Evolutionary conservation across 2,113 vertebrate genomes (phyloP).

Genomic region (Morone saxatilis): DNA sequence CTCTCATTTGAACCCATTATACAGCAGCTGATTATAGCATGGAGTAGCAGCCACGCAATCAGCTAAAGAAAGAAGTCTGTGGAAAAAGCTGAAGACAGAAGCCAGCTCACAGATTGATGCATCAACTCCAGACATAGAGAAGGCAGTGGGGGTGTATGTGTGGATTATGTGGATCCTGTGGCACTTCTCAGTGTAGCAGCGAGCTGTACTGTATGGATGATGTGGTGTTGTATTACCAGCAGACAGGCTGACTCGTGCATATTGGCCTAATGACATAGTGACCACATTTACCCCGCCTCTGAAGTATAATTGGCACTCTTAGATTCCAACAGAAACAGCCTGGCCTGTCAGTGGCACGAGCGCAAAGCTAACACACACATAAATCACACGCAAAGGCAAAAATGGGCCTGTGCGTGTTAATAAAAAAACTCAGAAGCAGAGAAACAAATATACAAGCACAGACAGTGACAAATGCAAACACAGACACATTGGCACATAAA

Average conservation of each 20-base stretch:
- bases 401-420: neutral
- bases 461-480: constrained; percentile 40
- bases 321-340: constrained; percentile 61
- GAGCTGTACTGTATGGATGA: constrained; percentile 36
- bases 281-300: constrained; percentile 67
- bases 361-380: constrained; percentile 28
- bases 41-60: constrained; percentile 48
- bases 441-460: constrained; percentile 35
- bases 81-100: constrained; percentile 62
- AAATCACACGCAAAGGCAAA: constrained; percentile 31
- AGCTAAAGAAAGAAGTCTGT: constrained; percentile 35
- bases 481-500: constrained; percentile 44
- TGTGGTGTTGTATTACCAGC: constrained; percentile 71
- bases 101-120: constrained; percentile 50
- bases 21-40: constrained; percentile 54
- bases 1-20: constrained; percentile 69
- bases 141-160: constrained; percentile 12
- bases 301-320: constrained; percentile 63
- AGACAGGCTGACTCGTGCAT: constrained; percentile 71
- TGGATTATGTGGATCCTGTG: constrained; percentile 39
- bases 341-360: constrained; percentile 47
- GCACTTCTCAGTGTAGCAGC: constrained; percentile 40
- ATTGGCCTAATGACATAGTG: constrained; percentile 75
- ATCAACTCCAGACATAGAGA: constrained; percentile 47
- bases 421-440: constrained; percentile 15